Evolutionary conservation across 2,888 invertebrate genomes (phyloP), one percentile per base, ranked within the genome.

Genomic region (Parapristionchus giblindavisi): DNA sequence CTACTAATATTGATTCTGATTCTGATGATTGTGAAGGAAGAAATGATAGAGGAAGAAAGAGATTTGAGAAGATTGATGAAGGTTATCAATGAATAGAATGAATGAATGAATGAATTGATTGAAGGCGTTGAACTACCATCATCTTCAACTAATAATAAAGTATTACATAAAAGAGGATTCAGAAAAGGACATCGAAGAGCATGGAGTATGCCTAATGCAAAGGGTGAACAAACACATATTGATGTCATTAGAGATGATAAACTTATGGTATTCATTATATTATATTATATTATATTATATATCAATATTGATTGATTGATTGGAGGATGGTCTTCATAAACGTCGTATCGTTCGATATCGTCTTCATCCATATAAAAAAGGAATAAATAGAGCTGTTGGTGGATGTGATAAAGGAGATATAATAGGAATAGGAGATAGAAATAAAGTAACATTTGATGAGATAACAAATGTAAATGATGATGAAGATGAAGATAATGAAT

Each of bases 161-260:
- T n/a, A n/a, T n/a, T n/a, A n/a, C n/a, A n/a, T n/a, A n/a, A n/a
- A 48, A 48, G 48, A 48, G 17, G 14, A 11, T 11, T 72, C 48
- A 85, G 81, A 38, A 85, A 85, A 65, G 87, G 87, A 0, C 87
- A 87, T 76, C 77, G 87, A 51, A 75, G 87, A 29, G 87, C 87
- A 51, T 87, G 83, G 81, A 85, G 85, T 43, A 87, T 87, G 87
- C 87, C 87, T 32, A 85, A 84, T 74, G 85, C 84, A 14, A 75
- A 77, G 43, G 81, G 81, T 52, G 86, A 84, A 43, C 82, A 83
- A 40, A 83, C 81, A 73, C 81, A 83, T 11, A 76, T 86, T 27
- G 83, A 85, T n/a, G 86, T 86, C 14, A 81, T 84, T 6, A 82
- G 85, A 32, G 83, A 86, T 38, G 75, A 80, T 48, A 52, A 48